Evolutionary conservation across 2,888 invertebrate species (phyloP), one percentile per base, ranked within the genome.

Genomic region (Polydrusus cervinus): DNA sequence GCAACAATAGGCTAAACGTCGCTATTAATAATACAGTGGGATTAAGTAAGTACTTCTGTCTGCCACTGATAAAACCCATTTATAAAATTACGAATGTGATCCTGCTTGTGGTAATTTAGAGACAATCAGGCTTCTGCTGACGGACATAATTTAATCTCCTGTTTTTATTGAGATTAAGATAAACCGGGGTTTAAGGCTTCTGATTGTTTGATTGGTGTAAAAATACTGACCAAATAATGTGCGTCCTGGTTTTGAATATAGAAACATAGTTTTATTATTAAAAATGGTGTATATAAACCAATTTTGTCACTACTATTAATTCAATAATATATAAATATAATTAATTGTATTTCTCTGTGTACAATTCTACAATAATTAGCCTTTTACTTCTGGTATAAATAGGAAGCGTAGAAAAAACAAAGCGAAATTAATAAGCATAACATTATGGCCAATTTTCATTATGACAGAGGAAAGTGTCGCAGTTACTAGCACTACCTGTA

Each of bases 391-490:
- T 40, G 34, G 34, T 25, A 25, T 25, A n/a, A 30, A 3, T 34
- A 60, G 65, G 65, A 65, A 65, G 34, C 34, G 14, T 9, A 34
- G 16, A 49, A 65, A 65, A 47, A 65, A 47, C 49, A 34, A 34
- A 65, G 16, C 51, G 16, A 34, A 49, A 13, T 51, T 67, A 67
- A 67, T 55, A 43, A 67, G 40, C 67, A 55, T 67, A 53, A 67
- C 40, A 66, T 67, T 67, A 67, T 55, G 67, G 67, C 53, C 53
- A 67, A 55, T 67, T 55, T 53, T 67, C 67, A 49, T 67, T 34
- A 53, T 18, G 40, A 53, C 51, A 40, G 67, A 43, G 67, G 55
- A 67, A 67, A 67, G 67, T 67, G 67, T 67, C 67, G 67, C 55
- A n/a, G 18, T 11, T 11, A 34, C 34, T 53, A 34, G 38, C 38